Conservation (phyloP, 2,888 invertebrate species). For the Drosophila melanosoma region DNA sequence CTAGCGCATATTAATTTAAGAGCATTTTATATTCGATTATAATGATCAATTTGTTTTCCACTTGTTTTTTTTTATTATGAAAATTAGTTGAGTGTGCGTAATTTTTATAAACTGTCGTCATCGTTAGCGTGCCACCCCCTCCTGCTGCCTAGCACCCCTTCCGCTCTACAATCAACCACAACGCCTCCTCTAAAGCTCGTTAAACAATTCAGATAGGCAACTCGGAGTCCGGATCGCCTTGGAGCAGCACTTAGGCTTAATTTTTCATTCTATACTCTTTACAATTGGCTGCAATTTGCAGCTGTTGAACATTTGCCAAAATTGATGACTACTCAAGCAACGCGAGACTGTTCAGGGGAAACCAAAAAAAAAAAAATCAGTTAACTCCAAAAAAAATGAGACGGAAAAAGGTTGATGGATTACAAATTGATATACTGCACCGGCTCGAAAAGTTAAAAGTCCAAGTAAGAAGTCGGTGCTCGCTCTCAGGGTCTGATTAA, state of each 20-base stretch:
- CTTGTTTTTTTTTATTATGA: constrained; percentile 67
- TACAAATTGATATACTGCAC: constrained; percentile 67
- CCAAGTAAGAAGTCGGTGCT: constrained; percentile 35
- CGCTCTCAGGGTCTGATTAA: constrained; percentile 66
- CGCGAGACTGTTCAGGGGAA: constrained; percentile 31
- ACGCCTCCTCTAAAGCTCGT: constrained; percentile 54
- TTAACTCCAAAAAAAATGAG: constrained; percentile 1
- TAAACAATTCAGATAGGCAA: constrained; percentile 60
- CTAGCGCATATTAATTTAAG: neutral
- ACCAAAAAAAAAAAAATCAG: constrained; percentile 8
- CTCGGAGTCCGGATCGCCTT: constrained; percentile 68
- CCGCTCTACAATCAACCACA: neutral
- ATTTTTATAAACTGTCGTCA: constrained; percentile 78
- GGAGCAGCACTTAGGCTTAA: constrained; percentile 78
- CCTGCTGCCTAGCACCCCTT: neutral
- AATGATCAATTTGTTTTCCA: neutral
- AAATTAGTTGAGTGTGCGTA: constrained; percentile 72
- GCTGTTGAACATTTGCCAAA: constrained; percentile 58
- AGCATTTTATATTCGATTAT: constrained; percentile 29
- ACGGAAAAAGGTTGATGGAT: constrained; percentile 68
- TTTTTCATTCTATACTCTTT: constrained; percentile 65
- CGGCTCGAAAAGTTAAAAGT: constrained; percentile 24
- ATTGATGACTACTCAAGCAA: constrained; percentile 67
- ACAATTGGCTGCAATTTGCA: constrained; percentile 76
- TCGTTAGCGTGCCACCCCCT: constrained; percentile 40